Evolutionary conservation across 2,113 vertebrate genomes (phyloP).

Genomic region (Cinclus cinclus): DNA sequence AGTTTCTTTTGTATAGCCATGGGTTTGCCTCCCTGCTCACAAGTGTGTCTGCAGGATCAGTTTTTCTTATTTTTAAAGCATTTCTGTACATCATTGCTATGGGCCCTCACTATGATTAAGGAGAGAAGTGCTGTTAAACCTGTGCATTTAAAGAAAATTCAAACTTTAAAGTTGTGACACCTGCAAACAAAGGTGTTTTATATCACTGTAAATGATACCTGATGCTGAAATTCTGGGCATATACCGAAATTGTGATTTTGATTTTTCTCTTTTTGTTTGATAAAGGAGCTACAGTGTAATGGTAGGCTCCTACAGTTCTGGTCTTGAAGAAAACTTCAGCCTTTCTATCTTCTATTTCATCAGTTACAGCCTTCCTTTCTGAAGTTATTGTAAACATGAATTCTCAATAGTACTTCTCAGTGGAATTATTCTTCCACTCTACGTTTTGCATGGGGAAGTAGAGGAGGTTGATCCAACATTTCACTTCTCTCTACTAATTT

Average conservation of each 20-base stretch:
- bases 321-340: background rate
- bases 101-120: background rate
- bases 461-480: background rate
- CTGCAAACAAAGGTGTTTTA: background rate
- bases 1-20: background rate
- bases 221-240: background rate
- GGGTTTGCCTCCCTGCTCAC: background rate
- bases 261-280: background rate
- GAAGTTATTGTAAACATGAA: background rate
- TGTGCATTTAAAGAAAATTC: background rate
- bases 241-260: background rate
- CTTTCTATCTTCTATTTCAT: background rate
- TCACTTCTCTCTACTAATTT: background rate
- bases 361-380: background rate
- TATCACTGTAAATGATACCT: background rate
- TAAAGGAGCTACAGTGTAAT: background rate
- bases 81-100: background rate
- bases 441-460: background rate
- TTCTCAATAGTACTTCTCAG: background rate
- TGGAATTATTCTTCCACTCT: background rate
- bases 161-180: background rate
- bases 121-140: background rate
- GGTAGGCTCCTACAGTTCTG: background rate
- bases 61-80: background rate
- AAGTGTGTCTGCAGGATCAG: background rate